Percentiles rank a stretch among this genome's conserved stretches.
These are phyloP conservation scores for Hypena proboscidalis DNA, from an alignment of 2,888 invertebrate species.

Conservation along the genomic window DNA sequence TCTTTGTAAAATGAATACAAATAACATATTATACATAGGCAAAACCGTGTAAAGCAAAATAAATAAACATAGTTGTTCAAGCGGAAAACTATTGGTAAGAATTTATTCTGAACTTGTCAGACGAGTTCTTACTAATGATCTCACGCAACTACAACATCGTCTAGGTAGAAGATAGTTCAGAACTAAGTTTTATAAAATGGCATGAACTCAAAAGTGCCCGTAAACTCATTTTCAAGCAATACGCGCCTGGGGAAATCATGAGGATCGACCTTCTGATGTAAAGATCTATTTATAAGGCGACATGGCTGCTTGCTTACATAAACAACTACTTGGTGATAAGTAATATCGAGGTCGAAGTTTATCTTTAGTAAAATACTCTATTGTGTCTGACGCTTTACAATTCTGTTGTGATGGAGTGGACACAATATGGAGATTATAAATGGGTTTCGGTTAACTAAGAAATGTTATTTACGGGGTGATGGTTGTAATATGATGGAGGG, in stretches of 20 bases:
- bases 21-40: too few relatives aligned
- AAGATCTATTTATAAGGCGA: constrained; percentile 26
- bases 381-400: constrained; percentile 36
- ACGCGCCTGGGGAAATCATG: constrained; percentile 51
- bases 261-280: constrained; percentile 33
- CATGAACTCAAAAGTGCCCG: constrained; percentile 34
- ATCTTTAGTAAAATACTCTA: constrained; percentile 26
- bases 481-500: constrained; percentile 13
- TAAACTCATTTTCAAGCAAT: constrained; percentile 39
- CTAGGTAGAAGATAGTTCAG: constrained; percentile 40
- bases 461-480: constrained; percentile 23
- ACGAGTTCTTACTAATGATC: constrained; percentile 21
- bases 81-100: constrained; percentile 16
- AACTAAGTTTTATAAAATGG: constrained; percentile 41
- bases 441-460: constrained; percentile 23
- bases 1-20: too few relatives aligned
- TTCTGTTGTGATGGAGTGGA: constrained; percentile 29
- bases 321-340: constrained; percentile 25
- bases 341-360: constrained; percentile 15
- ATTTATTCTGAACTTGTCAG: constrained; percentile 21
- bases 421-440: constrained; percentile 34
- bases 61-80: constrained; percentile 6
- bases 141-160: constrained; percentile 24
- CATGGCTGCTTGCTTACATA: constrained; percentile 31
- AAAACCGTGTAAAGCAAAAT: constrained; percentile 5